phyloP scores from a whole-genome alignment of 1,140 invertebrate genomes.

The Drosophila orena region DNA sequence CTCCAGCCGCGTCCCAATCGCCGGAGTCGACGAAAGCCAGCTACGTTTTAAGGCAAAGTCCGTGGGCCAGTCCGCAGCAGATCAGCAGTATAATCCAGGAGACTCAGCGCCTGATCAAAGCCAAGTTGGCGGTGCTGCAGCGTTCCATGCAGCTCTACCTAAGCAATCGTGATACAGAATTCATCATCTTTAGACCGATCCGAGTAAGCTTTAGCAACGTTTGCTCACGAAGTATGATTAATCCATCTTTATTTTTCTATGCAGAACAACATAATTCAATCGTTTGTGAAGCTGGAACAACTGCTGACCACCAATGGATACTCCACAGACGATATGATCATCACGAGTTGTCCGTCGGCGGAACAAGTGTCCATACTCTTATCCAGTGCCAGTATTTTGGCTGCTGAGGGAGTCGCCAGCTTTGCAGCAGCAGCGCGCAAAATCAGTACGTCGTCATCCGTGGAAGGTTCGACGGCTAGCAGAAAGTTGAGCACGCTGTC shows the following conservation, averaged over 20 bases:
- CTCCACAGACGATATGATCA: constrained; percentile 91
- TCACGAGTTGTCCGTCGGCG: constrained; percentile 94
- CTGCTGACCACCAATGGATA: constrained; percentile 90
- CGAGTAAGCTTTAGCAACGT: constrained; percentile 87
- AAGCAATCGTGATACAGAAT: constrained; percentile 98
- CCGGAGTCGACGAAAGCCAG: constrained; percentile 56
- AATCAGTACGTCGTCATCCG: constrained; percentile 70
- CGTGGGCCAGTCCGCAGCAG: constrained; percentile 86
- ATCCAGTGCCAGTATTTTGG: constrained; percentile 89
- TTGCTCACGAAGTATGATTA: neutral
- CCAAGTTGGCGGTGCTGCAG: constrained; percentile 92
- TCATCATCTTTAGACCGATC: constrained; percentile 96
- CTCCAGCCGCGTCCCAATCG: constrained; percentile 3
- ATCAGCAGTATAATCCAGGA: constrained; percentile 88
- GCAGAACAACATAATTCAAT: constrained; percentile 94
- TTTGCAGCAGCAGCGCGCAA: constrained; percentile 77
- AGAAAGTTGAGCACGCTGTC: constrained; percentile 63
- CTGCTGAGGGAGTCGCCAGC: constrained; percentile 79
- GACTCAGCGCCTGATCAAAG: constrained; percentile 90
- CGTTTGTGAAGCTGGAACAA: constrained; percentile 93
- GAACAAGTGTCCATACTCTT: constrained; percentile 96
- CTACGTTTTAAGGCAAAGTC: constrained; percentile 81
- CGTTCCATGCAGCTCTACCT: constrained; percentile 96
- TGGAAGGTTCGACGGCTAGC: constrained; percentile 24
- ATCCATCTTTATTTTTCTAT: constrained; percentile 24